Evolutionary conservation across 2,888 invertebrate species (phyloP), one percentile per base, ranked within the genome.

Genomic region (Hypsopygia costalis): DNA sequence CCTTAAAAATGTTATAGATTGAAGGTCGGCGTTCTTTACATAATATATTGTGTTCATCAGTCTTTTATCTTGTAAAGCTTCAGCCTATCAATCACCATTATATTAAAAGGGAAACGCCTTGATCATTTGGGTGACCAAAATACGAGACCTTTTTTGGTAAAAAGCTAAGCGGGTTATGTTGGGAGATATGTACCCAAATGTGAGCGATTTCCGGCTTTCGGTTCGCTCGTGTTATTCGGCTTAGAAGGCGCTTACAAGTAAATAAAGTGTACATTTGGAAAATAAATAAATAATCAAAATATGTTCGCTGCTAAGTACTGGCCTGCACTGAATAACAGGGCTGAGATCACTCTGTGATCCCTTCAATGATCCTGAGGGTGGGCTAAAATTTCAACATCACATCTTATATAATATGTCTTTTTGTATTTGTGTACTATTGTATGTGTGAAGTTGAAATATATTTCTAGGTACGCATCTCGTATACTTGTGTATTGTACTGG

Each of bases 81-180:
- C 6, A 11, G 30, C 30, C 36, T 11, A 30, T 37, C 36, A 29
- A 37, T 37, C 36, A 25, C 25, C 25, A 37, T 22, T 30, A 11
- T 30, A 37, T 30, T 22, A 37, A 37, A 37, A 30, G 25, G 25
- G 25, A 25, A 25, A 37, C 29, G 36, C 3, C 30, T 37, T 37
- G 30, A 37, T 37, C 36, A 31, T 37, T 32, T 37, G 36, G 21
- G 36, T 37, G 36, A 37, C 36, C 36, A 30, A 37, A 36, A 37
- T 37, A 22, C 36, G 30, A 30, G 21, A 37, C 36, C 36, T 37
- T 37, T 37, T 37, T 37, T 30, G 12, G 20, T 16, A 12, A 20
- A 32, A 32, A 30, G 36, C 36, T 31, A 11, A 16, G 12, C 10
- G 5, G 9, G 16, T 35, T 16, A 30, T 37, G 30, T 22, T 20